Percentiles rank a stretch among this genome's conserved stretches.
Evolutionary conservation across 2,888 invertebrate species (phyloP).

Genomic region (Autographa pulchrina): DNA sequence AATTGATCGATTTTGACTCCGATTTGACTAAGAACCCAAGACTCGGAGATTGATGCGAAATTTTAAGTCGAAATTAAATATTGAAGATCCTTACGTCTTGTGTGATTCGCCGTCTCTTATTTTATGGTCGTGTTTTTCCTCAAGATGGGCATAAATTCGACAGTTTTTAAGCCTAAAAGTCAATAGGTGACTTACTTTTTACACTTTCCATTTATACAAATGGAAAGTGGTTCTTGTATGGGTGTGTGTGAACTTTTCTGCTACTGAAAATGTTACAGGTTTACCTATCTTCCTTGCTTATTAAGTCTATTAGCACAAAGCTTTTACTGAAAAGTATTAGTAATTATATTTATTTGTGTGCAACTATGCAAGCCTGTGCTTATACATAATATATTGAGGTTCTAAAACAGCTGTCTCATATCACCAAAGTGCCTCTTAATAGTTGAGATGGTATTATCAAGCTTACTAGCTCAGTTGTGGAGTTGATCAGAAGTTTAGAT

Average conservation of each 20-base stretch:
- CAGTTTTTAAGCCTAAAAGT: background rate
- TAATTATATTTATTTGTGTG: no score
- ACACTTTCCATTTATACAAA: no score
- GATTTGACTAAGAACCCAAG: conserved; percentile 55
- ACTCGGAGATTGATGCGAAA: conserved; percentile 42
- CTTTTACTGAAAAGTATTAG: no score
- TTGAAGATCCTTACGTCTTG: conserved; percentile 34
- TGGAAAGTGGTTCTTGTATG: no score
- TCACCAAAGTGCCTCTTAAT: background rate
- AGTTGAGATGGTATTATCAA: background rate
- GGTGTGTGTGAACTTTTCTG: background rate
- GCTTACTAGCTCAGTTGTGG: background rate
- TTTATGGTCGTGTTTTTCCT: conserved; percentile 6
- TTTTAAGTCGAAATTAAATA: conserved; percentile 60
- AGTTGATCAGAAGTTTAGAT: conserved; percentile 21
- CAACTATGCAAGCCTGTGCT: background rate
- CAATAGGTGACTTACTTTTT: background rate
- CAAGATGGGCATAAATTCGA: background rate
- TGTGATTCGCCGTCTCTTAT: conserved; percentile 10
- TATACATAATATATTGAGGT: background rate
- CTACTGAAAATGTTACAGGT: background rate
- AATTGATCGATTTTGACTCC: conserved; percentile 60
- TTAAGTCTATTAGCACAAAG: no score
- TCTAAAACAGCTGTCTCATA: background rate
- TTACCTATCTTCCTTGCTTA: background rate